Percentiles rank a stretch among this genome's conserved stretches.
Conservation (phyloP, 2,888 invertebrate species). For the Philereme vetulata region DNA sequence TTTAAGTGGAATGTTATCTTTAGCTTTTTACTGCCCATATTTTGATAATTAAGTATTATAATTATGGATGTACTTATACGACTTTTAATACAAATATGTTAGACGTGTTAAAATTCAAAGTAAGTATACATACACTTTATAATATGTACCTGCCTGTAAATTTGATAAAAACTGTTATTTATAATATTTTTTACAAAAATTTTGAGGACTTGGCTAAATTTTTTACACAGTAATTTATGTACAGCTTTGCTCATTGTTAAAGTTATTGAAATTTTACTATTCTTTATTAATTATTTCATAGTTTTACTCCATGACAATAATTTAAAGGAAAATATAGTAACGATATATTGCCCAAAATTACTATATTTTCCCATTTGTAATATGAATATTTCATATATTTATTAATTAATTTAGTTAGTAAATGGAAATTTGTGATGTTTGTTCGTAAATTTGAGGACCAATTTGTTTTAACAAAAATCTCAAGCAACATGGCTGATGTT, state of each 20-base stretch:
- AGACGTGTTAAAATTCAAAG: neutral
- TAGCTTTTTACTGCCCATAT: conserved; percentile 36
- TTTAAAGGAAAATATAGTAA: conserved; percentile 38
- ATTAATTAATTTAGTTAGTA: conserved; percentile 38
- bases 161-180: conserved; percentile 11
- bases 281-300: neutral
- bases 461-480: conserved; percentile 69
- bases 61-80: conserved; percentile 14
- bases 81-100: conserved; percentile 1
- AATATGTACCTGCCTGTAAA: neutral
- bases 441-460: conserved; percentile 49
- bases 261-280: neutral
- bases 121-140: neutral
- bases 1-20: conserved; percentile 27
- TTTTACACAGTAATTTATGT: conserved; percentile 1
- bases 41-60: conserved; percentile 14
- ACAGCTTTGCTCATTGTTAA: conserved; percentile 15
- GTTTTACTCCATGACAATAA: conserved; percentile 27
- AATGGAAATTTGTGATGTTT: conserved; percentile 32
- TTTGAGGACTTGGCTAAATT: neutral
- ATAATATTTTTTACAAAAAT: conserved; percentile 4
- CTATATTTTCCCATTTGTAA: conserved; percentile 37
- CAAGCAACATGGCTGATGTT: conserved; percentile 77
- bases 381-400: conserved; percentile 5
- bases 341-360: conserved; percentile 45